Conservation (phyloP, 2,797 vertebrate species). For the Sphenodon punctatus region DNA sequence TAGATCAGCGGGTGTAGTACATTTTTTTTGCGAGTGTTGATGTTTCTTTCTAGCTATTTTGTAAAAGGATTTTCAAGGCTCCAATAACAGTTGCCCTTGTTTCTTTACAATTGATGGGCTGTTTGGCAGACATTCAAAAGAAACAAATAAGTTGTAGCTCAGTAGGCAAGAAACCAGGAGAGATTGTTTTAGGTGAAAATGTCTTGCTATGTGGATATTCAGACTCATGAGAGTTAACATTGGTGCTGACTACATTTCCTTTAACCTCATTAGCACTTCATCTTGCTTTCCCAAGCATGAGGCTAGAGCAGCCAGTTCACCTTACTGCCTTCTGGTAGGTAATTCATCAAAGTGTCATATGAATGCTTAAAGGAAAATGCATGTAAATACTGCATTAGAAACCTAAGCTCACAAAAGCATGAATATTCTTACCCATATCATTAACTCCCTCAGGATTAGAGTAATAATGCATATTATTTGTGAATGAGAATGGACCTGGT, state of each 20-base stretch:
- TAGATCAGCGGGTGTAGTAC: not conserved
- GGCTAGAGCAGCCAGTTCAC: conserved; percentile 51
- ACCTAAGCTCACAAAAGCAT: conserved; percentile 15
- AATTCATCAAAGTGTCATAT: conserved; percentile 45
- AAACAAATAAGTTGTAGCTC: conserved; percentile 37
- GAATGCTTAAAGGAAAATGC: conserved; percentile 42
- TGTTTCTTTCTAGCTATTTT: not conserved
- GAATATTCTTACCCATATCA: conserved; percentile 32
- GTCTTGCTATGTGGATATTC: conserved; percentile 32
- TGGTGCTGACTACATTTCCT: conserved; percentile 53
- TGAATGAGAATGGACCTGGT: not conserved
- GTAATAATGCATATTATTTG: not conserved
- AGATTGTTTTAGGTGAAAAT: conserved; percentile 39
- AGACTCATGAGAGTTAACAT: conserved; percentile 48
- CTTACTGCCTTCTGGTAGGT: conserved; percentile 14
- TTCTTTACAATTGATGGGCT: conserved; percentile 17
- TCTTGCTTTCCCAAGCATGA: conserved; percentile 71
- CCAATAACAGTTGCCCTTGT: not conserved
- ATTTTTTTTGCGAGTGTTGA: not conserved
- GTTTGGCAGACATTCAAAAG: conserved; percentile 8
- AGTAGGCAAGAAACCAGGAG: conserved; percentile 43
- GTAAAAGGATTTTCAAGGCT: not conserved
- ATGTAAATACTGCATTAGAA: conserved; percentile 50
- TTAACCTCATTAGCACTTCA: conserved; percentile 58
- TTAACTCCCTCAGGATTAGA: conserved; percentile 23